Conservation (phyloP, 1,140 invertebrate species). For the Drosophila novamexicana region DNA sequence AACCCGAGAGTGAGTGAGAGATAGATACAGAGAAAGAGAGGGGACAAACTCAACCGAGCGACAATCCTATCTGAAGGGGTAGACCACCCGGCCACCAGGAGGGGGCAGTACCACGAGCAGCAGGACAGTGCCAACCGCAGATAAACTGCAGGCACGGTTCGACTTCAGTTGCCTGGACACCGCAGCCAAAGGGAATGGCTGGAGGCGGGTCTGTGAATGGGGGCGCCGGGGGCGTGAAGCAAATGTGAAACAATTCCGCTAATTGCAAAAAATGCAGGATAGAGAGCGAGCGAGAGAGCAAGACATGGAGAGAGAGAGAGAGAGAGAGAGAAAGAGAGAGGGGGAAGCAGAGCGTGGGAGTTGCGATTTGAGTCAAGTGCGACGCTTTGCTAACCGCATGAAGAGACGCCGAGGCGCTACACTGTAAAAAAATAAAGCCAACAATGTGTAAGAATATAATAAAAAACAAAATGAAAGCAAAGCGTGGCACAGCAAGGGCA, state of each 20-base stretch:
- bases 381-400: slow-evolving; percentile 39
- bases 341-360: not conserved
- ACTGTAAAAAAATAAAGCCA: slow-evolving; percentile 32
- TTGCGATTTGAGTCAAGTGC: slow-evolving; percentile 37
- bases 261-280: slow-evolving; percentile 70
- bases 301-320: not conserved
- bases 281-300: not conserved
- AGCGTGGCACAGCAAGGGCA: not conserved
- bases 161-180: slow-evolving; percentile 8
- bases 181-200: not conserved
- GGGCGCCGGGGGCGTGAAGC: slow-evolving; percentile 31
- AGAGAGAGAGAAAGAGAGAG: not conserved
- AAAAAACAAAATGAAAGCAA: not conserved
- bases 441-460: slow-evolving; percentile 22
- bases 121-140: slow-evolving; percentile 49
- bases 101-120: not conserved
- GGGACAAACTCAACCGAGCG: slow-evolving; percentile 23
- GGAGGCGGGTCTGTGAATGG: not conserved
- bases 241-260: slow-evolving; percentile 81
- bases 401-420: slow-evolving; percentile 48
- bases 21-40: not conserved
- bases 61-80: slow-evolving; percentile 25
- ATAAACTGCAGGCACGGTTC: slow-evolving; percentile 66
- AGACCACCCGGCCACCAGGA: not conserved
- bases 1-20: not conserved